phyloP scores from a whole-genome alignment of 2,113 vertebrate species.

The Charina bottae region DNA sequence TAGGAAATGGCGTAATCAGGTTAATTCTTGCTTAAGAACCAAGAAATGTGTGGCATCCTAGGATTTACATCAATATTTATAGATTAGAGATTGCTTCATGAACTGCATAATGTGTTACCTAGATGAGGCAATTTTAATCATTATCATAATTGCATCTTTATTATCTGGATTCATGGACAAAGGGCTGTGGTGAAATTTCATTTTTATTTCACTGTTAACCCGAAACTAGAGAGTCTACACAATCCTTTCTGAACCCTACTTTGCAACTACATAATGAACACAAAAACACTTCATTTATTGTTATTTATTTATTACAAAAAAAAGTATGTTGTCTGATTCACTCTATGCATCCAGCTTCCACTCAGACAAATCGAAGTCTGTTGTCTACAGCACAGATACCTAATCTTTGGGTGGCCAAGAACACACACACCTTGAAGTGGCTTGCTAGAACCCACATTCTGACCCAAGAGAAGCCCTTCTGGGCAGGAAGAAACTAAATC shows the following conservation, averaged over 20 bases:
- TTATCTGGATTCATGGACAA: neutral
- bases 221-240: neutral
- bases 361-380: neutral
- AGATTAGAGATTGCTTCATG: neutral
- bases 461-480: neutral
- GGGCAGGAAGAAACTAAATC: neutral
- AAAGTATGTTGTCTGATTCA: neutral
- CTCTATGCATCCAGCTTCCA: neutral
- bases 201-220: neutral
- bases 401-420: neutral
- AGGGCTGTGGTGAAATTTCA: neutral
- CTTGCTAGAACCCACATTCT: neutral
- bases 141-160: neutral
- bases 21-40: neutral
- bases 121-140: neutral
- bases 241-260: neutral
- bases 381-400: neutral
- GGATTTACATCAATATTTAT: neutral
- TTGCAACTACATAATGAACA: neutral
- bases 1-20: neutral
- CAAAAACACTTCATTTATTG: neutral
- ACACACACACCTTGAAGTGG: too few relatives aligned
- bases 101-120: neutral
- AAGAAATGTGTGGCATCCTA: neutral
- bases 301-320: neutral